Conservation (phyloP, 1,140 invertebrate genomes). For the Octopus sinensis region DNA sequence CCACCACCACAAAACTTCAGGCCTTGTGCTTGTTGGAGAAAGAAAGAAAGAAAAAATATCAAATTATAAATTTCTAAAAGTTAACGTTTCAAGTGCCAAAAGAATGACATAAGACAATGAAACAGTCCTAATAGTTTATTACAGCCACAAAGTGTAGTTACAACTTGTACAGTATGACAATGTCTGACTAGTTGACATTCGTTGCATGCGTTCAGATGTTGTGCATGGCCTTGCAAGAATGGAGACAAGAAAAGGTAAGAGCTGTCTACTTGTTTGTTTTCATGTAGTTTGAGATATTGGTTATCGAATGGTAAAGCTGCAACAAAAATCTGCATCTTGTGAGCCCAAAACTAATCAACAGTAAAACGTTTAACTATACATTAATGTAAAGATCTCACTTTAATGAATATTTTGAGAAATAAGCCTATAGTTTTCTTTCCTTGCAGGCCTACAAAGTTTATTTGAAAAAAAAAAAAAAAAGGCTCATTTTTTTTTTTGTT, state of each 20-base stretch:
- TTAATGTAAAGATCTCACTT: too few relatives aligned
- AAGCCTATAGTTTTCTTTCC: too few relatives aligned
- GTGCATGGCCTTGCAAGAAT: neutral
- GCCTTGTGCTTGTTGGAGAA: neutral
- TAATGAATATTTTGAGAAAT: too few relatives aligned
- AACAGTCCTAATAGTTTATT: constrained; percentile 7
- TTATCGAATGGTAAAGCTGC: neutral
- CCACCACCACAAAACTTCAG: too few relatives aligned
- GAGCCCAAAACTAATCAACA: neutral
- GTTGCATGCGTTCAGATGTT: constrained; percentile 10
- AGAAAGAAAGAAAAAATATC: neutral
- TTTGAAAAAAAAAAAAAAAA: too few relatives aligned
- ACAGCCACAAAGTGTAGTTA: constrained; percentile 7
- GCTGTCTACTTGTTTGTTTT: neutral
- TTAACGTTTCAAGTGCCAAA: neutral
- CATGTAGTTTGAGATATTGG: neutral
- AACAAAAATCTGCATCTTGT: neutral
- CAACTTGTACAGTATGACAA: constrained; percentile 6
- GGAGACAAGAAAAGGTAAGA: neutral
- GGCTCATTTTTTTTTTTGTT: too few relatives aligned
- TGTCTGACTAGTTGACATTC: constrained; percentile 1
- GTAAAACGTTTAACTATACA: neutral
- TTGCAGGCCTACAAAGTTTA: too few relatives aligned
- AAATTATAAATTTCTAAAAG: neutral
- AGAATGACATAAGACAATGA: constrained; percentile 2